Base-by-base conservation (phyloP, 2,113 vertebrate species). In the Cynoglossus semilaevis region DNA sequence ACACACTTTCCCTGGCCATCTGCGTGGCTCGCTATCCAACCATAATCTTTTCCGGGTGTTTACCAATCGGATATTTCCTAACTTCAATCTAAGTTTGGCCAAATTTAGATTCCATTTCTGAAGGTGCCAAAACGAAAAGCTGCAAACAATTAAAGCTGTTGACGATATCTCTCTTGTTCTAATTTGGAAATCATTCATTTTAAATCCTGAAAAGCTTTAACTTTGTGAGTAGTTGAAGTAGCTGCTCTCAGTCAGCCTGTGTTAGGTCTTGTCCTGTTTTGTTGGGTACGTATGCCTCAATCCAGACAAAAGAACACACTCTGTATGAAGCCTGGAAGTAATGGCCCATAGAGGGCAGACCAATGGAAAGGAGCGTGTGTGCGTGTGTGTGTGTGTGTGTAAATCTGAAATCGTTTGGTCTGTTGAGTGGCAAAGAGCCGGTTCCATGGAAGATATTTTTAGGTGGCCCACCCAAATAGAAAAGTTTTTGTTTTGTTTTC, bases 281-380 rank as follows among this genome's bases (percentile, higher is more conserved):
- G 29, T 43, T 48, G 53, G 43, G n/a, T n/a, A n/a, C n/a, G 58
- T 57, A 41, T 7, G 46, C 67, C 60, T 63, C 42, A 16, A 9
- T 22, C 19, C 54, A 54, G 53, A 64, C 54, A 71, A 64, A 71
- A 51, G 58, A 51, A 51, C 51, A 58, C 35, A n/a, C 48, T 70
- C 18, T 29, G 50, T 15, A 48, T 47, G 50, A 37, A 22, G 51
- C 41, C 46, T 63, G 67, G 40, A 71, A 42, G 68, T 36, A 64
- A 1, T 18, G 54, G 37, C 19, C 50, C 55, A 59, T 54, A 72
- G 13, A 41, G 49, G 13, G 49, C 61, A 17, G 60, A 35, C 59
- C 42, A 51, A 51, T 63, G 34, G 51, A 15, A 14, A 43, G 10
- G 5, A 61, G 46, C 34, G n/a, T n/a, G n/a, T n/a, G n/a, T n/a